Percentiles rank a stretch among this genome's conserved stretches.
Evolutionary conservation across 2,113 vertebrate species (phyloP).

Genomic region (Nycticorax nycticorax): DNA sequence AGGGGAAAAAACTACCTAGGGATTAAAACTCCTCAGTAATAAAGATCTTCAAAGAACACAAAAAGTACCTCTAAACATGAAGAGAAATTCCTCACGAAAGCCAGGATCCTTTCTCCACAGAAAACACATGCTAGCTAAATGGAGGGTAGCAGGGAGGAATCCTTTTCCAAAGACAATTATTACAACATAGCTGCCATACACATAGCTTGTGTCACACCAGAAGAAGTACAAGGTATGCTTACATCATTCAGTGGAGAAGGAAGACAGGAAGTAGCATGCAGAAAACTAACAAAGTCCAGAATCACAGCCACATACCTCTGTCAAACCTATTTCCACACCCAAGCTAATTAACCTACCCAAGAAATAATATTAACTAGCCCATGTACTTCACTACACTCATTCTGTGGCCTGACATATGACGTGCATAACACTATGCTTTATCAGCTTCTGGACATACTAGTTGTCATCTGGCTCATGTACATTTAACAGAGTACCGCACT

Average conservation of each 20-base stretch:
- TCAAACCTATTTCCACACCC: background rate
- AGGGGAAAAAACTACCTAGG: background rate
- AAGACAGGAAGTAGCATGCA: background rate
- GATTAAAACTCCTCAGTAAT: background rate
- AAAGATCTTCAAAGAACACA: background rate
- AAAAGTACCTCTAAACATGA: background rate
- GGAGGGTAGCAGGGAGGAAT: background rate
- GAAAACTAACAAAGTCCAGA: background rate
- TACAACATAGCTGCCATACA: background rate
- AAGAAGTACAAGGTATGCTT: background rate
- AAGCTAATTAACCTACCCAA: background rate
- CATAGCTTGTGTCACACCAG: background rate
- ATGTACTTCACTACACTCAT: background rate
- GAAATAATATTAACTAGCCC: background rate
- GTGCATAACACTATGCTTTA: background rate
- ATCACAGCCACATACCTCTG: background rate
- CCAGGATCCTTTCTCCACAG: background rate
- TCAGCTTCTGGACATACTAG: fast-evolving
- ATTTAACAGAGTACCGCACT: background rate
- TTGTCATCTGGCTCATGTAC: background rate
- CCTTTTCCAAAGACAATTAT: background rate
- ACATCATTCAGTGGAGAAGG: background rate
- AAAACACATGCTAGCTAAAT: background rate
- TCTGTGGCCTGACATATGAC: background rate
- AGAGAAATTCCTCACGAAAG: background rate